Evolutionary conservation across 2,113 vertebrate genomes (phyloP), one percentile per base, ranked within the genome.

Genomic region (Oenanthe oenanthe): DNA sequence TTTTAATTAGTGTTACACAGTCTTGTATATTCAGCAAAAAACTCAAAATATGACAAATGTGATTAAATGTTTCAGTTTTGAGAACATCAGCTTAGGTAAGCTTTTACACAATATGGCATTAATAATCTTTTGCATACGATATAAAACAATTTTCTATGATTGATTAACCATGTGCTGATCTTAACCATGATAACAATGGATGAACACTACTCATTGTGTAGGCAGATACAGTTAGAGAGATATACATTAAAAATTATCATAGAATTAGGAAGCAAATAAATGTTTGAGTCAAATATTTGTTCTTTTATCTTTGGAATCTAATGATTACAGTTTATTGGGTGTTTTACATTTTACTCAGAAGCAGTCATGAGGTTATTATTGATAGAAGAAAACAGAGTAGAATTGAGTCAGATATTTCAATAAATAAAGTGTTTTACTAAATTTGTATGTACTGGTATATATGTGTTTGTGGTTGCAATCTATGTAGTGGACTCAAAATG

Each of bases 11-110:
- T 98, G 98, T 92, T 97, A 95, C 97, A 97, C 96, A 96, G 98
- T 98, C 98, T 98, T 98, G 98, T 98, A 97, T 97, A 98, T 98
- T 98, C 98, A 99, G 98, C 98, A 98, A 98, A 98, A 94, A 92
- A 0, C 1, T 26, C 95, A 78, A 97, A 98, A 98, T 98, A 98
- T 98, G 98, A 98, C 98, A 98, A 98, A 98, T 98, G 98, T 98
- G 98, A 98, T 98, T 98, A 98, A 98, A 98, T 98, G 97, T 98
- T 98, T 98, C 98, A 97, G 97, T 98, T 98, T 97, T 97, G 97
- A 98, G 98, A 97, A 96, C 97, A 98, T 98, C 98, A 98, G 98
- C 98, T 98, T 98, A 98, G 98, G 98, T 98, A 98, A 98, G 98
- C 97, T 98, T 97, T 98, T 97, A 97, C 88, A 97, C 95, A 98